Evolutionary conservation across 2,888 invertebrate species (phyloP).

Genomic region (Argyra leucocephala): DNA sequence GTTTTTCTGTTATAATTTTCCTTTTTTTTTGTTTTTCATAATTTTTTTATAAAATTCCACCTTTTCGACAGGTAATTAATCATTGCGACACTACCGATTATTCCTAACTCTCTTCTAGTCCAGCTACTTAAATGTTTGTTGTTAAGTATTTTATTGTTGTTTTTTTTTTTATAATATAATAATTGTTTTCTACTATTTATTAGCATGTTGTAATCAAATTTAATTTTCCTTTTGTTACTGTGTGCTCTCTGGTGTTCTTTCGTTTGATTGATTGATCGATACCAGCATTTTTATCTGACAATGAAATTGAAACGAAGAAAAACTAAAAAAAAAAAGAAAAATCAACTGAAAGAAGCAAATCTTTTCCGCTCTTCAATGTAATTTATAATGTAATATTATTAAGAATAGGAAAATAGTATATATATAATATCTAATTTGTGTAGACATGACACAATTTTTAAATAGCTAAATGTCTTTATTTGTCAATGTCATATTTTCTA

Average conservation of each 20-base stretch:
- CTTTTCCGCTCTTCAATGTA: too few species aligned
- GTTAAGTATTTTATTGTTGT: neutral
- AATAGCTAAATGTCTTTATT: too few species aligned
- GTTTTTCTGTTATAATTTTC: neutral
- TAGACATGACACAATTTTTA: too few species aligned
- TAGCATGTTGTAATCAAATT: neutral
- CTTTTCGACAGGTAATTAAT: conserved; percentile 6
- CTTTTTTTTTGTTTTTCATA: neutral
- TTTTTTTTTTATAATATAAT: neutral
- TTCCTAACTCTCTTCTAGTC: too few species aligned
- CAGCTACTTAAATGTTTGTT: neutral
- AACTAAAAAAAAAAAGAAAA: neutral
- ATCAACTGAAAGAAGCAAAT: too few species aligned
- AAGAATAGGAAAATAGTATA: too few species aligned
- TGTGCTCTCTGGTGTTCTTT: neutral
- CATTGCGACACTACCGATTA: neutral
- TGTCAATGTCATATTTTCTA: too few species aligned
- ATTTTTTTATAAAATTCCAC: neutral
- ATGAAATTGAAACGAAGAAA: too few species aligned
- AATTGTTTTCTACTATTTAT: neutral
- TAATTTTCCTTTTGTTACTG: neutral
- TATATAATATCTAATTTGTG: too few species aligned
- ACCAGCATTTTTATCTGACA: neutral
- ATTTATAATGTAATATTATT: too few species aligned
- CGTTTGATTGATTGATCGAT: neutral